These are phyloP conservation scores for Pelusios castaneus DNA, from an alignment of 2,113 vertebrate genomes.

Conservation along the genomic window DNA sequence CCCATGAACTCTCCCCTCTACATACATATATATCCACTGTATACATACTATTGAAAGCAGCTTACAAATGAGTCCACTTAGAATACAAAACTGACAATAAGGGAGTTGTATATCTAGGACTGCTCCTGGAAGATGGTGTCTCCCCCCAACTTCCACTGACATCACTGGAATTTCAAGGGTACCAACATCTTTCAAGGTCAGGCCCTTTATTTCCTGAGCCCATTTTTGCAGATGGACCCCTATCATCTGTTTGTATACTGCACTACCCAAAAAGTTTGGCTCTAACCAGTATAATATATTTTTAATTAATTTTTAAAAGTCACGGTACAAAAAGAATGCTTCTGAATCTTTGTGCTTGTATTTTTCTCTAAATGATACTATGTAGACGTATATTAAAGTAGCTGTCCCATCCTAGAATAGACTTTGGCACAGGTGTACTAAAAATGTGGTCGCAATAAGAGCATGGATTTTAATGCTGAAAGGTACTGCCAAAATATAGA, in stretches of 20 bases:
- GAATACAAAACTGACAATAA: rapidly evolving
- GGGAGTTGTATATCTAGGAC: not conserved
- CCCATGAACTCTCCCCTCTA: too few relatives aligned
- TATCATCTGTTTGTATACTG: not conserved
- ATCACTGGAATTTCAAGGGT: not conserved
- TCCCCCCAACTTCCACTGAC: not conserved
- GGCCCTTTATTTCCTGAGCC: not conserved
- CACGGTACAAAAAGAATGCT: not conserved
- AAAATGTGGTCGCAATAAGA: not conserved
- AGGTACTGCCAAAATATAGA: rapidly evolving
- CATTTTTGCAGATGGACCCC: not conserved
- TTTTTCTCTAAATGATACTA: not conserved
- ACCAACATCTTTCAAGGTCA: not conserved
- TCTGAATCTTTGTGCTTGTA: not conserved
- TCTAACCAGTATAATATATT: not conserved
- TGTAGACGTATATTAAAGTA: not conserved
- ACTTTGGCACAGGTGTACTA: not conserved
- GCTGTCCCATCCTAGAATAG: not conserved
- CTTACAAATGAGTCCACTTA: not conserved
- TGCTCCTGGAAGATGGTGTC: not conserved
- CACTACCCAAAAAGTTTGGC: not conserved
- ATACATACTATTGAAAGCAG: not conserved
- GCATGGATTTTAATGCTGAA: rapidly evolving
- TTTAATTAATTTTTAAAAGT: not conserved
- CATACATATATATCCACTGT: too few relatives aligned